These are phyloP conservation scores for Leptopilina drosophilae DNA, from an alignment of 2,888 invertebrate genomes.

Conservation along the genomic window DNA sequence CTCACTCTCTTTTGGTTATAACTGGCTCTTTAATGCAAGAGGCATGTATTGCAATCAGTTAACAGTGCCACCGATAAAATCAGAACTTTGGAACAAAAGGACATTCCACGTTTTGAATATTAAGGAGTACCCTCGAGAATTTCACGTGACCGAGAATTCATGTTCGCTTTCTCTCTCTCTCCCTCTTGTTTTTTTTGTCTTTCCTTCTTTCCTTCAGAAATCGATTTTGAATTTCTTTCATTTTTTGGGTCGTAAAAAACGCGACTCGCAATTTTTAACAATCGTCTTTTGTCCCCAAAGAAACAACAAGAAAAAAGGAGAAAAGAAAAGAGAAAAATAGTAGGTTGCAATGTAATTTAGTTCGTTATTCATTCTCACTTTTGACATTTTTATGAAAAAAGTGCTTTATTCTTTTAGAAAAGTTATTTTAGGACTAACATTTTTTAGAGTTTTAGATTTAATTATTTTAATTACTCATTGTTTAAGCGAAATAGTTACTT, in stretches of 20 bases:
- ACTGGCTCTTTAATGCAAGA: constrained; percentile 39
- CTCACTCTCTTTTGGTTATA: constrained; percentile 7
- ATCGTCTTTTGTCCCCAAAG: background rate
- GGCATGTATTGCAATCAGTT: constrained; percentile 40
- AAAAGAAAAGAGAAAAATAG: too few species aligned
- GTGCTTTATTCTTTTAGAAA: too few species aligned
- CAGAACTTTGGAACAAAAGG: constrained; percentile 38
- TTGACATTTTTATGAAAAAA: too few species aligned
- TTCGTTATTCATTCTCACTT: background rate
- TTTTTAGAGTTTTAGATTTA: too few species aligned
- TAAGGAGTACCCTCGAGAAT: constrained; percentile 23
- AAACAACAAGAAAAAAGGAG: background rate
- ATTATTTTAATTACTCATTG: too few species aligned
- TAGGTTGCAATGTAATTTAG: background rate
- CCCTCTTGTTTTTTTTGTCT: background rate
- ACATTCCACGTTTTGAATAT: constrained; percentile 40
- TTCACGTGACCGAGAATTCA: constrained; percentile 23
- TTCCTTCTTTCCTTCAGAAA: constrained; percentile 42
- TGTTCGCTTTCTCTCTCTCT: background rate
- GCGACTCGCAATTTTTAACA: constrained; percentile 34
- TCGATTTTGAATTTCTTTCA: constrained; percentile 52
- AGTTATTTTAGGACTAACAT: too few species aligned
- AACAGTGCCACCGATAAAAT: constrained; percentile 38
- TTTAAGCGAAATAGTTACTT: too few species aligned
- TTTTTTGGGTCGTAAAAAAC: constrained; percentile 47